These are phyloP conservation scores for Eumaeus atala DNA, from an alignment of 1,140 invertebrate genomes.

Conservation along the genomic window DNA sequence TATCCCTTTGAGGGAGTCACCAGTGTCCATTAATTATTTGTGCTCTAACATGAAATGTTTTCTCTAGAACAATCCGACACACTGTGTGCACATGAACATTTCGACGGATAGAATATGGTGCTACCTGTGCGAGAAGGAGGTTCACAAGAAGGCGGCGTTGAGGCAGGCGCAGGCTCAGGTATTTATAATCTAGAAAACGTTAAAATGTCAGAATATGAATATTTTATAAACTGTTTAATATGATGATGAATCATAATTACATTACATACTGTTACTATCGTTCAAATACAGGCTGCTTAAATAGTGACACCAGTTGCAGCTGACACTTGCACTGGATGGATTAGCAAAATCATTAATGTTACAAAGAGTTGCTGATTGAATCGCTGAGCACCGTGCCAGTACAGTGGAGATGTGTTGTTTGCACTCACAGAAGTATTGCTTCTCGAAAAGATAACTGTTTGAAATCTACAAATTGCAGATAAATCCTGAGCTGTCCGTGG, in stretches of 20 bases:
- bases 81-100: conserved; percentile 89
- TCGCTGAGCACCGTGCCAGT: no score
- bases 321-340: no score
- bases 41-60: conserved; percentile 12
- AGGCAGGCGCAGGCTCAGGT: conserved; percentile 40
- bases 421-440: no score
- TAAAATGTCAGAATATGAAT: neutral
- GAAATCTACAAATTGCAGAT: conserved; percentile 24
- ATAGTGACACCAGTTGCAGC: no score
- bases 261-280: neutral
- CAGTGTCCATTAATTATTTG: no score
- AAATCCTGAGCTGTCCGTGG: conserved; percentile 40
- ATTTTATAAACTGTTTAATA: no score
- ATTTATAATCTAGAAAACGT: conserved; percentile 13
- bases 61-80: conserved; percentile 78
- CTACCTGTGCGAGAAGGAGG: conserved; percentile 87
- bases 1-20: no score
- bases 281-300: neutral
- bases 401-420: no score
- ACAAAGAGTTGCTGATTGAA: no score
- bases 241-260: no score
- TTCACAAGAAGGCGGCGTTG: conserved; percentile 68
- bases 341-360: no score
- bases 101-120: conserved; percentile 90
- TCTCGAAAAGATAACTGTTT: no score